phyloP scores from a whole-genome alignment of 2,113 vertebrate genomes.

The Camarhynchus parvulus region DNA sequence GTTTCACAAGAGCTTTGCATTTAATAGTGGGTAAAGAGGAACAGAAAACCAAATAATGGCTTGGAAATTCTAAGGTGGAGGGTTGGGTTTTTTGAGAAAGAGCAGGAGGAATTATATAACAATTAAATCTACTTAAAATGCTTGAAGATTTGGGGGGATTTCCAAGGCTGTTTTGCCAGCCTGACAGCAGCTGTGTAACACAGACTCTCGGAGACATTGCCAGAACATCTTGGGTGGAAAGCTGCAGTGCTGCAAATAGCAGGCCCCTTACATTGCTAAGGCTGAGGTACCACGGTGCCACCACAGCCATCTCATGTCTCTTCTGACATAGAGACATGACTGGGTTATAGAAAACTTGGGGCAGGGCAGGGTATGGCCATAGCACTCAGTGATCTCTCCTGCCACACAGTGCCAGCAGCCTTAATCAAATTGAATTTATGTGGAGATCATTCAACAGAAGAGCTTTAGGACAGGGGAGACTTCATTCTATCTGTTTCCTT shows the following conservation, averaged over 20 bases:
- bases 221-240: neutral
- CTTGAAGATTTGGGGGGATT: neutral
- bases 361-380: neutral
- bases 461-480: neutral
- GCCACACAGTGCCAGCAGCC: too few species aligned
- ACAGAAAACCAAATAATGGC: neutral
- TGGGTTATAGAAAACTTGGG: neutral
- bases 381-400: neutral
- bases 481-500: neutral
- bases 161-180: neutral
- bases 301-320: neutral
- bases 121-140: neutral
- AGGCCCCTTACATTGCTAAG: neutral
- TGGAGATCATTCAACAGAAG: neutral
- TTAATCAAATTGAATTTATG: neutral
- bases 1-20: neutral
- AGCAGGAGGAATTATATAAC: fast-evolving
- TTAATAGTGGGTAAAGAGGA: neutral
- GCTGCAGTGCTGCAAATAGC: neutral
- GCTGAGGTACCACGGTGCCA: neutral
- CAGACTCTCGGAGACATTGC: neutral
- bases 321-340: fast-evolving
- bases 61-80: neutral
- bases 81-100: neutral
- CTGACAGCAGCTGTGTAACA: neutral